A percentile compares a stretch with the other conserved stretches of the same genome.
phyloP scores from a whole-genome alignment of 2,888 invertebrate species.

The Drosophila atripex region DNA sequence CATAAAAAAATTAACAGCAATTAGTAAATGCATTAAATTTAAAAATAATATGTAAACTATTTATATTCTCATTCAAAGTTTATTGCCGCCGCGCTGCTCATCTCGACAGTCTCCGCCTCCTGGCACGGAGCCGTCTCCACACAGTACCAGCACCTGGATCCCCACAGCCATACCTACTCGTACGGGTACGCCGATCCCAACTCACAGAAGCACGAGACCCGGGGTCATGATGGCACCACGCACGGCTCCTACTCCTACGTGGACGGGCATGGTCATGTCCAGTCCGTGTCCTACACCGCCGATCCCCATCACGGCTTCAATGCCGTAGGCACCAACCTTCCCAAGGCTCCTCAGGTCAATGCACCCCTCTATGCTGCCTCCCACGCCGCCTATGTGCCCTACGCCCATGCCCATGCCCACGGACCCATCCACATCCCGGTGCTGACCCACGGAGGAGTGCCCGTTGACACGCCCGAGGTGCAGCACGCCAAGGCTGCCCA shows the following conservation, averaged over 20 bases:
- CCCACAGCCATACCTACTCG: slow-evolving; percentile 86
- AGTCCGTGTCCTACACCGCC: slow-evolving; percentile 87
- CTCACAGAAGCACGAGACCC: slow-evolving; percentile 87
- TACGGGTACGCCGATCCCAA: slow-evolving; percentile 88
- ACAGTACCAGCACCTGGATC: slow-evolving; percentile 87
- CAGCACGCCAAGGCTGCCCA: slow-evolving; percentile 85
- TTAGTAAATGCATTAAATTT: neutral
- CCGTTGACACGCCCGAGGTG: slow-evolving; percentile 84
- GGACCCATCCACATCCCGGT: slow-evolving; percentile 71
- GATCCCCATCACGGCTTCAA: slow-evolving; percentile 88
- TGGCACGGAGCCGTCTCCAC: slow-evolving; percentile 83
- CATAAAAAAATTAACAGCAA: neutral
- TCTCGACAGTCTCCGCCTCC: slow-evolving; percentile 82
- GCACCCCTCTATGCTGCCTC: slow-evolving; percentile 78
- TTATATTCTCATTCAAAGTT: slow-evolving; percentile 62
- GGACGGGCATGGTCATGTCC: slow-evolving; percentile 87
- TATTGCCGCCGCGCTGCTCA: slow-evolving; percentile 81
- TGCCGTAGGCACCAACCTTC: slow-evolving; percentile 87
- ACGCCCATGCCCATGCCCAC: slow-evolving; percentile 65
- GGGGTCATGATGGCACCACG: slow-evolving; percentile 86
- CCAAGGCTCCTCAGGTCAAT: slow-evolving; percentile 85
- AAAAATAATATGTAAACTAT: neutral
- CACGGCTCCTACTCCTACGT: slow-evolving; percentile 89
- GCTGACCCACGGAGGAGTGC: slow-evolving; percentile 82
- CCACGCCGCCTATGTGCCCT: slow-evolving; percentile 79